These are phyloP conservation scores for Papilio demoleus DNA, from an alignment of 2,888 invertebrate genomes.

Conservation along the genomic window DNA sequence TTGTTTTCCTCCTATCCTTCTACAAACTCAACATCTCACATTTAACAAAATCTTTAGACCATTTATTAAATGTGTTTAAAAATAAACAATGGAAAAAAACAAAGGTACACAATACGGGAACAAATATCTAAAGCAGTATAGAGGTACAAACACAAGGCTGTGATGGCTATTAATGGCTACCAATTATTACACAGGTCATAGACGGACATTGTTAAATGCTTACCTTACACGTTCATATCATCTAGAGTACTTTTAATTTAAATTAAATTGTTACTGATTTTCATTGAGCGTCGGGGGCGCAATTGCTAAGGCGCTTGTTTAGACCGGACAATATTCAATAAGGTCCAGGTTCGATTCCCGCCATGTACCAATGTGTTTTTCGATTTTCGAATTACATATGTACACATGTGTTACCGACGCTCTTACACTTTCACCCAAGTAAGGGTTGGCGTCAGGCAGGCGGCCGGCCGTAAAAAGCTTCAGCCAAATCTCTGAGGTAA, in stretches of 20 bases:
- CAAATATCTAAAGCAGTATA: slow-evolving; percentile 9
- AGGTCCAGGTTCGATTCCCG: too few species aligned
- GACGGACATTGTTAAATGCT: slow-evolving; percentile 8
- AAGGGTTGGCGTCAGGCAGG: too few species aligned
- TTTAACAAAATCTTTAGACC: slow-evolving; percentile 3
- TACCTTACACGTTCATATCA: background rate
- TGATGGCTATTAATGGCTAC: slow-evolving; percentile 27
- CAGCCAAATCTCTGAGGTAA: too few species aligned
- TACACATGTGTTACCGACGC: too few species aligned
- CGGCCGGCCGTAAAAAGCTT: too few species aligned
- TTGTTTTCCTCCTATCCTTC: slow-evolving; percentile 13
- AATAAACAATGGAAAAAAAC: slow-evolving; percentile 38
- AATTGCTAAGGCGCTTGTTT: too few species aligned
- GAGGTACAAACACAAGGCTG: slow-evolving; percentile 28
- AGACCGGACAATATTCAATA: too few species aligned
- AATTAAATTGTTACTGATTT: background rate
- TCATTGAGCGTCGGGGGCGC: too few species aligned
- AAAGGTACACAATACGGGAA: too few species aligned
- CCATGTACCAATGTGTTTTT: too few species aligned
- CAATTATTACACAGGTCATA: slow-evolving; percentile 18
- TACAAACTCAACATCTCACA: slow-evolving; percentile 1
- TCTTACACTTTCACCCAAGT: too few species aligned
- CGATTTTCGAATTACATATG: too few species aligned
- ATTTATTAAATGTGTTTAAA: slow-evolving; percentile 33
- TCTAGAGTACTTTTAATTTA: background rate